phyloP scores from a whole-genome alignment of 2,888 invertebrate genomes.

The Agonum fuliginosum region DNA sequence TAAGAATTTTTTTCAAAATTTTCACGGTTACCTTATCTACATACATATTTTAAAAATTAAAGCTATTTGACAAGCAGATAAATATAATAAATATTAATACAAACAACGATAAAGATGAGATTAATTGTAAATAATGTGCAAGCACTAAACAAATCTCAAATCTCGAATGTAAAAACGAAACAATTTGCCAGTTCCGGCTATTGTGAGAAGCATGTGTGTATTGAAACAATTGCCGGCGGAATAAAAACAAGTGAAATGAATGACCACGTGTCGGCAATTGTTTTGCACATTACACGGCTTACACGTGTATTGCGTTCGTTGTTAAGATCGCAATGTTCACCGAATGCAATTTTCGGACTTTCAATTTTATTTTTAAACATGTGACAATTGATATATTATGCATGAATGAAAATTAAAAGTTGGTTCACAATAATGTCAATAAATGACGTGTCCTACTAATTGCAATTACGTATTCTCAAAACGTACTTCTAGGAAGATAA shows the following conservation, averaged over 20 bases:
- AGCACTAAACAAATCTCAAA: no score
- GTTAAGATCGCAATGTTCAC: no score
- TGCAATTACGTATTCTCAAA: no score
- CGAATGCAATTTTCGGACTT: background rate
- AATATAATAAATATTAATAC: no score
- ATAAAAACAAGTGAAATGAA: constrained; percentile 17
- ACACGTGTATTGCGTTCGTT: constrained; percentile 3
- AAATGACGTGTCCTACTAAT: no score
- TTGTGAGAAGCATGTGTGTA: background rate
- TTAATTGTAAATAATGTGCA: background rate
- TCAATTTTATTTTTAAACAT: background rate
- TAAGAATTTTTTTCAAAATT: background rate
- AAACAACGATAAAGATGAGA: no score
- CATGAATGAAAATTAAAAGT: no score
- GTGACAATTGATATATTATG: no score
- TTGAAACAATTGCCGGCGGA: constrained; percentile 17
- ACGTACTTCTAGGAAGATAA: no score
- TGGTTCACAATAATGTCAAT: no score
- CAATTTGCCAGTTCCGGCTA: background rate
- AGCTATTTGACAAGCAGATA: background rate
- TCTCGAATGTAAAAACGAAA: no score
- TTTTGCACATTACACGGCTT: background rate
- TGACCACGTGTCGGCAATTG: constrained; percentile 33
- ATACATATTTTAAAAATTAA: no score
- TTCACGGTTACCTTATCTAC: constrained; percentile 1